These are phyloP conservation scores for Tympanoctomys barrerae DNA, from an alignment of 2,797 vertebrate genomes.

Conservation along the genomic window DNA sequence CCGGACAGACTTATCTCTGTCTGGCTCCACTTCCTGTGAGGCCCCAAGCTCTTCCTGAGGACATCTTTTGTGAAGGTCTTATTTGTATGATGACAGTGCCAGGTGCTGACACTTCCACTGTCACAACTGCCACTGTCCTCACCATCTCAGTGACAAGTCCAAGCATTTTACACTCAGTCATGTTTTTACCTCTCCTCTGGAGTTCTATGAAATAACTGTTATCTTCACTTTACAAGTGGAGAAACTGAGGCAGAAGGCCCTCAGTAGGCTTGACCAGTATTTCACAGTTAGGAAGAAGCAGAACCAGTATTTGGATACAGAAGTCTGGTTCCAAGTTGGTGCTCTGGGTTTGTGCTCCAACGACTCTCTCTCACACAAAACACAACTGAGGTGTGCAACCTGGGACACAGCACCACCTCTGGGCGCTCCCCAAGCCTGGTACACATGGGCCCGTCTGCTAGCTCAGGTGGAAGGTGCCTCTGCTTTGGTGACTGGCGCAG, in stretches of 20 bases:
- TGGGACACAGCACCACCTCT: neutral
- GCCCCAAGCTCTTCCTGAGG: neutral
- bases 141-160: neutral
- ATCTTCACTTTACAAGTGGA: neutral
- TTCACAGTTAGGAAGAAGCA: neutral
- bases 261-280: neutral
- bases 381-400: accelerated
- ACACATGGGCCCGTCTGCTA: neutral
- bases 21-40: neutral
- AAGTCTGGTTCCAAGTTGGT: neutral
- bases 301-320: neutral
- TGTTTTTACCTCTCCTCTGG: neutral
- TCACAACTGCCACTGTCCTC: neutral
- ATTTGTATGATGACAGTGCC: neutral
- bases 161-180: neutral
- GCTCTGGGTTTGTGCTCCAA: too few relatives aligned
- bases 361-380: neutral
- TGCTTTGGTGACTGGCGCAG: neutral
- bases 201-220: neutral
- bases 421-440: neutral
- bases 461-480: neutral
- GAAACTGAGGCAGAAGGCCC: neutral
- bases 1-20: neutral
- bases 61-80: neutral
- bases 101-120: neutral